Base-by-base conservation (phyloP, 2,888 invertebrate genomes). In the Caenorhabditis japonica region DNA sequence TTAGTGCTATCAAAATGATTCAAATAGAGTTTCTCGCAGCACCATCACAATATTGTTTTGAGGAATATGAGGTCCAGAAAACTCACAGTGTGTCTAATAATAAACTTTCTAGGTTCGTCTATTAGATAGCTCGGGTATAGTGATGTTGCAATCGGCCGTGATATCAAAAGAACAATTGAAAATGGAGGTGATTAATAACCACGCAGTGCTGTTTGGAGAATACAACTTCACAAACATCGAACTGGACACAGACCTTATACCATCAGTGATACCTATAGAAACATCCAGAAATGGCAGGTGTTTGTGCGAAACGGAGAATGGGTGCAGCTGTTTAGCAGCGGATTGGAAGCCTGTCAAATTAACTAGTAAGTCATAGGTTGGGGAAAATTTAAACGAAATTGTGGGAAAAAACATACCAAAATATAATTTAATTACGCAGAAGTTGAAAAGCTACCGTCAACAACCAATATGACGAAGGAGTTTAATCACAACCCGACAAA, bases 251-350 rank as follows among this genome's bases (percentile, higher is more conserved):
- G 76, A 74, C 41, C 81, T 85, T 47, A 85, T 85, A 33, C 86
- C 86, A 10, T 85, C 86, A 4, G 85, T 86, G 17, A 81, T 86
- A 15, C 85, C 86, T 2, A 81, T 86, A 15, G 86, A 87, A 46
- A 75, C 76, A 10, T 79, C 84, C 7, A 36, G 52, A 5, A 82
- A 86, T 60, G 69, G 77, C 2, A 38, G 86, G 38, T 86, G 86
- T 71, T 69, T 86, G 34, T 86, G 86, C 61, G 85, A 85, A 4
- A 78, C 77, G 10, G 75, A 68, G 27, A 72, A 66, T 33, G 84
- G 85, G 1, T 86, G 86, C 69, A 82, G 83, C 27, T 86, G 86
- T 59, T 71, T 86, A 12, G 85, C 86, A 5, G 86, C 85, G 7
- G 85, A 86, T 47, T 84, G 84, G 80, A 82, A 85, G 61, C 76